Evolutionary conservation across 2,888 invertebrate genomes (phyloP), one percentile per base, ranked within the genome.

Genomic region (Bugula neritina): DNA sequence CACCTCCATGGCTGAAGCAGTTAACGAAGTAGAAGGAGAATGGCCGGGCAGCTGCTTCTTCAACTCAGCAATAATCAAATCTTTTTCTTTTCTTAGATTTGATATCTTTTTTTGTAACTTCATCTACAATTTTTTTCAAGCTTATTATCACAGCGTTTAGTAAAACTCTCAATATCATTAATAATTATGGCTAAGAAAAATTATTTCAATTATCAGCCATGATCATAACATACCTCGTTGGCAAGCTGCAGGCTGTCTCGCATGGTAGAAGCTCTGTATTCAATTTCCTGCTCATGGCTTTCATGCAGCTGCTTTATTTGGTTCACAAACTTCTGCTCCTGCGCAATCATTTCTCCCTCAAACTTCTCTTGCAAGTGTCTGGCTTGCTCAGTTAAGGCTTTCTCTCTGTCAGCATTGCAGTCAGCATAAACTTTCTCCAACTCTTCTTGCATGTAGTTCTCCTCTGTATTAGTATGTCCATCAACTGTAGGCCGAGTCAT

Each of bases 71-170:
- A 92, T 84, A 79, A 90, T 88, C 17, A 88, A 86, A 76, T 92
- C 91, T 82, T 91, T 92, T 76, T 91, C 91, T 1, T 88, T 87
- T 3, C 89, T 84, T 71, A 91, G 87, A 35, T 88, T 87, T 43
- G 88, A 88, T 2, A 90, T 86, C 31, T 89, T 88, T 76, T 90
- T 89, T 79, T 89, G 89, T 78, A 89, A 88, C 74, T 76, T 76
- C 29, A 83, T 80, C 80, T 83, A 78, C 21, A 63, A 43, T n/a
- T n/a, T n/a, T n/a, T n/a, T n/a, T n/a, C n/a, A n/a, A n/a, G n/a
- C n/a, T n/a, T n/a, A n/a, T n/a, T n/a, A n/a, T n/a, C n/a, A n/a
- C n/a, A n/a, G n/a, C n/a, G n/a, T n/a, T n/a, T n/a, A n/a, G n/a
- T n/a, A n/a, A n/a, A n/a, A n/a, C n/a, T n/a, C n/a, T n/a, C n/a